Evolutionary conservation across 2,113 vertebrate genomes (phyloP), one percentile per base, ranked within the genome.

Genomic region (Rhinolophus sinicus): DNA sequence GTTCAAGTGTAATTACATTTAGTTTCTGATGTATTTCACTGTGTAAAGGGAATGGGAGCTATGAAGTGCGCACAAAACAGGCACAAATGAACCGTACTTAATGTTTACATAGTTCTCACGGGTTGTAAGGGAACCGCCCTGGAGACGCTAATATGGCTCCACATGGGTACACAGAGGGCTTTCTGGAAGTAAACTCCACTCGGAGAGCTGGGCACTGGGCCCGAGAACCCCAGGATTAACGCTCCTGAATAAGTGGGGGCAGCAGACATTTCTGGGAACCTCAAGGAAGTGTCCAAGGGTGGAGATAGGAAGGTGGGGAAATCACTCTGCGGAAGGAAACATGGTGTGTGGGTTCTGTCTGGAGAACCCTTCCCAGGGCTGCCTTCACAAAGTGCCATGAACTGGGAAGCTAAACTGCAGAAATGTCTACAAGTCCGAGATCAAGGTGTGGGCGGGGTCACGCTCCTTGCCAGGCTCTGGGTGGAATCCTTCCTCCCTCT

Each of bases 21-120:
- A 26, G 58, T 72, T 86, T 47, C 52, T 60, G 33, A 14, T 15
- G 44, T 4, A 10, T 18, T 14, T 54, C 35, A 2, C 0, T n/a
- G 56, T n/a, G n/a, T 38, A 33, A 40, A 69, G 69, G 52, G 33
- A 3, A 15, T 0, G 35, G 30, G 14, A 35, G 14, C 6, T 16
- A 5, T 1, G 60, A 56, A 6, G 35, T 15, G 30, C 5, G 35
- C 21, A 2, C 12, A 78, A 35, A 60, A 50, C 0, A 5, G 73
- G 8, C 22, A 24, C 2, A 3, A 22, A 3, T 8, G 52, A 76
- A 4, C 30, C 33, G 2, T 3, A 4, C 9, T 44, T 22, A 6
- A n/a, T 35, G 8, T 6, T 4, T n/a, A 22, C 1, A 2, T 3
- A 8, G 8, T 7, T 58, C 33, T 5, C 12, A 6, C 3, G 0